Conservation (phyloP, 1,140 invertebrate species). For the Littorina saxatilis region DNA sequence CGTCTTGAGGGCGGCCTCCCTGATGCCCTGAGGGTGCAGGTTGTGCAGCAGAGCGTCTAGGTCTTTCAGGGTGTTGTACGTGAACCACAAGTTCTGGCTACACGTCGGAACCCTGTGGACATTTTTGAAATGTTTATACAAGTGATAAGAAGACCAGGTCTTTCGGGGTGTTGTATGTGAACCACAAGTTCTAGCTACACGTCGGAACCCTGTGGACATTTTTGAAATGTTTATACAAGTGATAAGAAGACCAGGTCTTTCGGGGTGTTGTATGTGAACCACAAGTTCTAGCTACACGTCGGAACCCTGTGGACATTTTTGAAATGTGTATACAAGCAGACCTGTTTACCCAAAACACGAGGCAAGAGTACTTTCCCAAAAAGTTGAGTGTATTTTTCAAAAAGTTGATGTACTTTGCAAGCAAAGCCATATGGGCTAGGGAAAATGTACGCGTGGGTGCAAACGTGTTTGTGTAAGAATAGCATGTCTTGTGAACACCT, state of each 20-base stretch:
- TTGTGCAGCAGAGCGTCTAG: slow-evolving; percentile 67
- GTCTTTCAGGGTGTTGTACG: slow-evolving; percentile 67
- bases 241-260: slow-evolving; percentile 60
- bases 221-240: too few species aligned
- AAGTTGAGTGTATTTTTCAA: too few species aligned
- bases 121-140: too few species aligned
- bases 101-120: slow-evolving; percentile 70
- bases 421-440: too few species aligned
- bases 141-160: slow-evolving; percentile 58
- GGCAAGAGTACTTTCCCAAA: too few species aligned
- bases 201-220: slow-evolving; percentile 70
- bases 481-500: too few species aligned
- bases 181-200: slow-evolving; percentile 75
- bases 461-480: too few species aligned
- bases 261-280: slow-evolving; percentile 70
- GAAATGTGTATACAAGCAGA: neutral
- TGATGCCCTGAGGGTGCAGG: slow-evolving; percentile 70
- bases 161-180: slow-evolving; percentile 67
- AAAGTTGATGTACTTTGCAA: too few species aligned
- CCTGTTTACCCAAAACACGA: too few species aligned
- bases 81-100: slow-evolving; percentile 76
- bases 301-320: slow-evolving; percentile 68
- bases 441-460: too few species aligned
- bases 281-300: slow-evolving; percentile 73
- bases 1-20: slow-evolving; percentile 69